A percentile compares a stretch with the other conserved stretches of the same genome.
phyloP scores from a whole-genome alignment of 2,113 vertebrate species.

The Hirundichthys speculiger region DNA sequence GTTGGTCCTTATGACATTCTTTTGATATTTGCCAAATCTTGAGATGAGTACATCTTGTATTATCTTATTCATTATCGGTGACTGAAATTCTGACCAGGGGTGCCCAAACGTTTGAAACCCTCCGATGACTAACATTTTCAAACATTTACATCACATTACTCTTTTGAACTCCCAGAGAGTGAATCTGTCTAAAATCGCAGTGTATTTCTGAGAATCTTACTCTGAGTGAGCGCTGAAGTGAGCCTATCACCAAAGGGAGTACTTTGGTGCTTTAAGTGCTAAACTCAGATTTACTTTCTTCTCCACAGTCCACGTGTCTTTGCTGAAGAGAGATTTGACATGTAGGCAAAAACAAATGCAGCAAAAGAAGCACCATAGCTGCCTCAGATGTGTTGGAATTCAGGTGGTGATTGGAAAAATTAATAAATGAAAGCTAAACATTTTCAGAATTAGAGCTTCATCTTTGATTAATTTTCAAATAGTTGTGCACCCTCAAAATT shows the following conservation, averaged over 20 bases:
- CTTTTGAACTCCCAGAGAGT: neutral
- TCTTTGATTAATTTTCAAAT: neutral
- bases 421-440: neutral
- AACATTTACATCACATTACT: slow-evolving; percentile 12
- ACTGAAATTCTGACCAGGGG: too few species aligned
- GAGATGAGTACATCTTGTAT: too few species aligned
- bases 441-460: neutral
- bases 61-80: too few species aligned
- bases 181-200: neutral
- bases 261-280: slow-evolving; percentile 27
- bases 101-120: neutral
- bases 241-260: slow-evolving; percentile 16
- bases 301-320: neutral
- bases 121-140: neutral
- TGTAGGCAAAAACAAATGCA: slow-evolving; percentile 15
- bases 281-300: slow-evolving; percentile 2
- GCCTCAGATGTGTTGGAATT: too few species aligned
- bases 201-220: slow-evolving; percentile 13
- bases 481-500: neutral
- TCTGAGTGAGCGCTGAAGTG: slow-evolving; percentile 12
- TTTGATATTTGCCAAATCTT: too few species aligned
- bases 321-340: neutral
- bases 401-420: too few species aligned
- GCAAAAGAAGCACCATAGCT: too few species aligned
- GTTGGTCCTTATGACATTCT: too few species aligned